Evolutionary conservation across 37 sponge, comb jelly and placozoan genomes (phyloP).

Genomic region (Corticium candelabrum): DNA sequence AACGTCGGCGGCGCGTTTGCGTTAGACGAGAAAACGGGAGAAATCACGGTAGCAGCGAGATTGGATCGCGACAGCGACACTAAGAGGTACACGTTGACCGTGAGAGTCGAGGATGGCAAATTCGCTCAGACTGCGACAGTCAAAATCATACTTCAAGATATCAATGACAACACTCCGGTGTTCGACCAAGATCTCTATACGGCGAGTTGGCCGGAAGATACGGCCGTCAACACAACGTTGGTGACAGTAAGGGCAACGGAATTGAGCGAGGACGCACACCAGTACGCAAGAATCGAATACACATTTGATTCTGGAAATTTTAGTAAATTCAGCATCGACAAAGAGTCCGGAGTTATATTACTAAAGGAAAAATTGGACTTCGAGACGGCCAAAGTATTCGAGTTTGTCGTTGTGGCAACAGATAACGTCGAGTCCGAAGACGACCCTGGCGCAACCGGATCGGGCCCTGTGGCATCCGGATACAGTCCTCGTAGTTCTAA

Average conservation of each 20-base stretch:
- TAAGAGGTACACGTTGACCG: neutral
- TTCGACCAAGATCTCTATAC: neutral
- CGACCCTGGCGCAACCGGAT: neutral
- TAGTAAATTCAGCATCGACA: neutral
- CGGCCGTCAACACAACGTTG: neutral
- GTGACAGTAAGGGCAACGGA: neutral
- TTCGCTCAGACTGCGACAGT: neutral
- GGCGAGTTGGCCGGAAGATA: neutral
- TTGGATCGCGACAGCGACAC: neutral
- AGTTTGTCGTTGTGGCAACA: neutral
- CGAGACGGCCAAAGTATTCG: neutral
- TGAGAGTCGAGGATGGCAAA: neutral
- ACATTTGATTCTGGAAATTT: neutral
- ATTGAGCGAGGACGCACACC: neutral
- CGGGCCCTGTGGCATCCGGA: neutral
- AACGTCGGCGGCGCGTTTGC: constrained; percentile 6
- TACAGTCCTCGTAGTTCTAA: neutral
- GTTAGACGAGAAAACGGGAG: neutral
- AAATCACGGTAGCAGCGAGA: neutral
- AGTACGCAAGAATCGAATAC: neutral
- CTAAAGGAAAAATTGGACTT: neutral
- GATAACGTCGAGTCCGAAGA: neutral
- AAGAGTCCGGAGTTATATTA: neutral
- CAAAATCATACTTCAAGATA: neutral
- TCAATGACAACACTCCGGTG: neutral